Evolutionary conservation across 2,888 invertebrate genomes (phyloP).

Genomic region (Amiota minor): DNA sequence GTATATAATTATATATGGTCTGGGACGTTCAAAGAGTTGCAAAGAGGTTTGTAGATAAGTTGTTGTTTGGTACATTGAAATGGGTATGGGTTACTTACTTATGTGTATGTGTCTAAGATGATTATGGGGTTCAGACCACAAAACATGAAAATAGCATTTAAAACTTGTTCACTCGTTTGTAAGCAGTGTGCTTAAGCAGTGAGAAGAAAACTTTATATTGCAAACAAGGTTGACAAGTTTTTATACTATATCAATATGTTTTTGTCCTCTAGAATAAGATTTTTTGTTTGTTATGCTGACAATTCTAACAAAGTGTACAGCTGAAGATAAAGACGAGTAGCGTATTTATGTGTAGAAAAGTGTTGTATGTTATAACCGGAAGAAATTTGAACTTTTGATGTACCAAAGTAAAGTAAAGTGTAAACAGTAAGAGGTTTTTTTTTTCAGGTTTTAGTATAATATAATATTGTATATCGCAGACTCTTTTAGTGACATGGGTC

Average conservation of each 20-base stretch:
- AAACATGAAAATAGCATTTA: conserved; percentile 69
- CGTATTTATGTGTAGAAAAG: background rate
- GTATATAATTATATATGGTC: too few species aligned
- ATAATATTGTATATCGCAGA: too few species aligned
- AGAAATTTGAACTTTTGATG: background rate
- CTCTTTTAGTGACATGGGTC: too few species aligned
- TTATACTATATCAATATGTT: conserved; percentile 57
- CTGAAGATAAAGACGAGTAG: background rate
- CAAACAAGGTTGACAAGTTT: conserved; percentile 50
- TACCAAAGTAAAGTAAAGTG: too few species aligned
- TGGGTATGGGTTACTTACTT: too few species aligned
- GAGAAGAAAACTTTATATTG: background rate
- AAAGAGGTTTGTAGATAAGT: background rate
- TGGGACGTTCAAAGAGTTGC: too few species aligned
- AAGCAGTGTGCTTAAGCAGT: background rate
- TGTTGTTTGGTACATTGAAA: background rate
- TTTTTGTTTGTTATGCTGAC: conserved; percentile 8
- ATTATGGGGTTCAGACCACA: conserved; percentile 40
- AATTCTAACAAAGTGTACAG: background rate
- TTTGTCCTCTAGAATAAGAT: conserved; percentile 25
- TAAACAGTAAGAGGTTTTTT: too few species aligned
- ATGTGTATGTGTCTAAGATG: too few species aligned
- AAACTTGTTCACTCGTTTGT: conserved; percentile 56
- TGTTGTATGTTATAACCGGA: background rate
- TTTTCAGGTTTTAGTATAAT: too few species aligned